Base-by-base conservation (phyloP, 2,113 vertebrate genomes). In the Chroicocephalus ridibundus region DNA sequence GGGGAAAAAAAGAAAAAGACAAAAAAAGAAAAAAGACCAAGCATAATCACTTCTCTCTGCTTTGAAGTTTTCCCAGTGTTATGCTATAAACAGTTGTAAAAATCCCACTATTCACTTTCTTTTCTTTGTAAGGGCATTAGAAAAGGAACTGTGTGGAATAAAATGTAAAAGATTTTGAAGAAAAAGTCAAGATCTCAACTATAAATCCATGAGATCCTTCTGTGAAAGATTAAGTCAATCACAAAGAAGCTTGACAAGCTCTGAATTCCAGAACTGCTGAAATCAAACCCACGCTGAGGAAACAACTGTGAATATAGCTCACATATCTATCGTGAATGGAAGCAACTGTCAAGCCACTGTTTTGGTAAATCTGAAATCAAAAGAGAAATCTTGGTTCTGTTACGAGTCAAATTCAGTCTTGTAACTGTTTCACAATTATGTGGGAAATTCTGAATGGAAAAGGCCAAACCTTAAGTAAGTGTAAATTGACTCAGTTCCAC, bases 381-480 rank as follows among this genome's bases (percentile, higher is more conserved):
- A 77, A 84, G 51, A 88, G 69, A 95, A 95, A 90, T 88, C 76
- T 88, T 91, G 31, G 42, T 88, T 92, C 64, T 94, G 82, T 61
- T 72, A 57, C 2, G 5, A 96, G 64, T 90, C 85, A 94, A 87
- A 87, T 72, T 82, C 71, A 80, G 36, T 32, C 88, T 77, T 64
- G 42, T 72, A 77, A 78, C 71, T 62, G 42, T 38, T 90, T 69
- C 27, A 58, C 66, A 71, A 13, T 85, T 61, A 58, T 11, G 10
- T 36, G 46, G 46, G 26, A 80, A 78, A 47, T 86, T 75, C 79
- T 80, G 38, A 82, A 70, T 7, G 77, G 68, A 92, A 83, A 47
- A 88, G 72, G n/a, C 31, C 76, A 93, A 87, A 62, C 24, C 46
- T 68, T 26, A 42, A 44, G 22, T 26, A 86, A 86, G 9, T 34